Evolutionary conservation across 2,797 vertebrate species (phyloP).

Genomic region (Rhincodon typus): DNA sequence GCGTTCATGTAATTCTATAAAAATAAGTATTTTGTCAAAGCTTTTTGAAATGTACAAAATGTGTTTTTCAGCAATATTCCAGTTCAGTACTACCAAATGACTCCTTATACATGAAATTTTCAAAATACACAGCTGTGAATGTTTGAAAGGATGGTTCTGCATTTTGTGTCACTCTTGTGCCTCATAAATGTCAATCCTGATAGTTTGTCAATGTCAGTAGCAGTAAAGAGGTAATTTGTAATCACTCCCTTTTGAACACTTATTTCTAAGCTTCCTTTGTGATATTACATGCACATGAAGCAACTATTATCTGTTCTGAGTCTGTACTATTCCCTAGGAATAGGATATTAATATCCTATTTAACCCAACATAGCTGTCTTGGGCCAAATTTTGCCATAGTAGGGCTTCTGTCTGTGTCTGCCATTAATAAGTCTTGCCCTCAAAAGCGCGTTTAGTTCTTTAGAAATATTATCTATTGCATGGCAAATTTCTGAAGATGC

Average conservation of each 20-base stretch:
- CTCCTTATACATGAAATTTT: not conserved
- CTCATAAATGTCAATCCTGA: not conserved
- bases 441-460: not conserved
- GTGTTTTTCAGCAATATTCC: no score
- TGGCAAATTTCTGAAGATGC: not conserved
- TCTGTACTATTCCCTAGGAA: not conserved
- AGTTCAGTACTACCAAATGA: no score
- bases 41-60: no score
- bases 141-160: not conserved
- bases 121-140: not conserved
- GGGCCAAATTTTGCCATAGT: no score
- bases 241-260: not conserved
- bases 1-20: no score
- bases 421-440: not conserved
- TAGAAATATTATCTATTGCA: not conserved
- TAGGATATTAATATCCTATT: not conserved
- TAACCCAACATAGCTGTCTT: not conserved
- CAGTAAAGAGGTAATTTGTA: not conserved
- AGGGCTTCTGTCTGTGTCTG: not conserved
- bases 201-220: not conserved
- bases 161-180: not conserved
- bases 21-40: no score
- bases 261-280: not conserved
- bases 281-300: not conserved
- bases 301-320: not conserved